Evolutionary conservation across 2,888 invertebrate species (phyloP), one percentile per base, ranked within the genome.

Genomic region (Acronicta leporina): DNA sequence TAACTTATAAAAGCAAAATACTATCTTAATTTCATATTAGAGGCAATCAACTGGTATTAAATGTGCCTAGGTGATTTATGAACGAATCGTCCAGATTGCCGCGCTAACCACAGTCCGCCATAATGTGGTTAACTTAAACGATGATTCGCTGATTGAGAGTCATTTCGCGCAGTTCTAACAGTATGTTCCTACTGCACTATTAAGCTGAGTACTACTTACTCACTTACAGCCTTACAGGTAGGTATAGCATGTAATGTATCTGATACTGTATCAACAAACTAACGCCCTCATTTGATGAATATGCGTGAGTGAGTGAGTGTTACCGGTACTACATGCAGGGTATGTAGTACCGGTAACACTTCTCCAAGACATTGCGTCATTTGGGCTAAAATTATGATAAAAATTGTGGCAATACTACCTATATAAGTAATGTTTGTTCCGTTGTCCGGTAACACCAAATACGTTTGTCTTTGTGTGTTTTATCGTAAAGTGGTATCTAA

Each of bases 81-180:
- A 58, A 38, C 15, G 40, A 59, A 69, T 61, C 40, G 15, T 33
- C n/a, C 27, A 43, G 38, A 51, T 59, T 47, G 49, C 30, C 45
- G 40, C 51, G 52, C 44, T 50, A 65, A 67, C 70, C 70, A n/a
- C 70, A 59, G 16, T 25, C 35, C 35, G 42, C 44, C 49, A 30
- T 11, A 40, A 30, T 64, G 62, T 48, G 51, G 71, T 67, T 58
- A 58, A 63, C 33, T 20, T 47, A 53, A 63, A 58, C 59, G 59
- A 57, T 62, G 16, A 45, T 64, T 58, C 54, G 43, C 49, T 63
- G 61, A 71, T 71, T 64, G 62, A 63, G 52, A 49, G 49, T 27
- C 42, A 66, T 67, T 57, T 63, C 48, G 56, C n/a, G 56, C 43
- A 43, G 15, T 25, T 53, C 40, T 30, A 49, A 40, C 38, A 27